Base-by-base conservation (phyloP, 2,113 vertebrate genomes). In the Gracilinanus agilis region DNA sequence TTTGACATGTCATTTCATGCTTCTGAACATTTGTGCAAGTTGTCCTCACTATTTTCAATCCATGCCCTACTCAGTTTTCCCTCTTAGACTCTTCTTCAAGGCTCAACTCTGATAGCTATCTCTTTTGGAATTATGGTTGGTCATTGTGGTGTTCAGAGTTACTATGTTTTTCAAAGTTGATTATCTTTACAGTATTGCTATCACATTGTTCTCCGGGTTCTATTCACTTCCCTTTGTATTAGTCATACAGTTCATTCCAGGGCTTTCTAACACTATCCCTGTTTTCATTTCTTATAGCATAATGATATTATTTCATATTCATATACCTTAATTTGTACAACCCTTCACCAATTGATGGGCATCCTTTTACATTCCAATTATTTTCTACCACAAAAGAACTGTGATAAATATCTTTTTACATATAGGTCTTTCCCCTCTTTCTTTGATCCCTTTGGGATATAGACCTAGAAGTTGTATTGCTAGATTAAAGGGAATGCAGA, bases 11-110 rank as follows among this genome's bases (percentile, higher is more conserved):
- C 21, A n/a, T 29, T 55, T 6, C 56, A 23, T 90, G 3, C 19
- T 75, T 55, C 61, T 53, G 54, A 0, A 88, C 44, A 16, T 91
- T 29, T 89, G 89, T 24, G 44, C 0, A 11, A 75, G 53, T 16
- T 92, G 27, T 95, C 92, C 24, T 53, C 53, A 93, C 24, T 92
- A 44, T 54, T 34, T 91, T 9, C 19, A 94, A 44, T 94, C 54
- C n/a, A 56, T 91, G 91, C 27, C 88, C 90, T 44, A 88, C 44
- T 90, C 53, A 34, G 27, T 49, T 75, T 75, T 75, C 67, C 89
- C 90, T 96, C 94, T 53, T 44, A 91, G 2, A 92, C 89, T 88
- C 44, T 95, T n/a, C 67, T 93, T 89, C 91, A 92, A 91, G 89
- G 83, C 88, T 91, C 75, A 92, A 1, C 24, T n/a, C 44, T n/a